These are phyloP conservation scores for Coracopsis vasa DNA, from an alignment of 2,113 vertebrate genomes.

Conservation along the genomic window DNA sequence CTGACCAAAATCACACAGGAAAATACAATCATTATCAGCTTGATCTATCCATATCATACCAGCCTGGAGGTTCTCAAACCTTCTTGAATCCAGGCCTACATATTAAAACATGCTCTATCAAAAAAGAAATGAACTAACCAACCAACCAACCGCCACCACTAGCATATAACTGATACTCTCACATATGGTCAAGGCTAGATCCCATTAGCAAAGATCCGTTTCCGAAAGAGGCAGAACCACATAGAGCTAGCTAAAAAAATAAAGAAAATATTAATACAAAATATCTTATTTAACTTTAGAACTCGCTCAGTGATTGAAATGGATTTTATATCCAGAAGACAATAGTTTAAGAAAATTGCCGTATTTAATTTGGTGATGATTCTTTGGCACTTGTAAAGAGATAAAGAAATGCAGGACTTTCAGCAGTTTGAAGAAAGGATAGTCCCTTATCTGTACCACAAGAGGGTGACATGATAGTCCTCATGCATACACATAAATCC, in stretches of 20 bases:
- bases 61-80: not conserved
- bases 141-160: fast-evolving
- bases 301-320: not conserved
- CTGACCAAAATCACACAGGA: not conserved
- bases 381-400: not conserved
- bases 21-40: not conserved
- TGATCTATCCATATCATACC: not conserved
- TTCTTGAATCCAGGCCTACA: fast-evolving
- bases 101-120: not conserved
- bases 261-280: not conserved
- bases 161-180: not conserved
- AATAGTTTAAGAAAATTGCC: not conserved
- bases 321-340: not conserved
- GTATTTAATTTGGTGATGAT: fast-evolving
- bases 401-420: not conserved
- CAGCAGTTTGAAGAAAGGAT: not conserved
- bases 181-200: not conserved
- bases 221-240: not conserved
- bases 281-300: not conserved
- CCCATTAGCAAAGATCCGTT: not conserved
- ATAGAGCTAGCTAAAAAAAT: not conserved
- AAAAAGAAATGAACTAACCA: not conserved
- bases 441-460: not conserved
- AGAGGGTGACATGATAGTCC: not conserved
- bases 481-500: not conserved